Evolutionary conservation across 2,888 invertebrate species (phyloP), one percentile per base, ranked within the genome.

Genomic region (Athalia rosae): DNA sequence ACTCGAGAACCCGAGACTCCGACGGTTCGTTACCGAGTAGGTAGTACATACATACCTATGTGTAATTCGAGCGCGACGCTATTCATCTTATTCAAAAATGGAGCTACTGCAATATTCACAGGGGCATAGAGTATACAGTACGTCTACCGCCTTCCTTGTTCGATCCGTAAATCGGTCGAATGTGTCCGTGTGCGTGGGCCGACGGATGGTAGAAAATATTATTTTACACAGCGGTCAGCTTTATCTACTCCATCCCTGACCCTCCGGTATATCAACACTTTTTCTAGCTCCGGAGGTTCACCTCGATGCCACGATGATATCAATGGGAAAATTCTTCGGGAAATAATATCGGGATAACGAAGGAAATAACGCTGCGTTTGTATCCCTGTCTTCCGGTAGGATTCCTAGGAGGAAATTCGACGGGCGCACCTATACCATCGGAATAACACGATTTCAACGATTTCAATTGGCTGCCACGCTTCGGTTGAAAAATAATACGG

Each of bases 11-110:
- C 82, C 82, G 84, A 85, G 85, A 84, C 81, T 81, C 79, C 81
- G 80, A 80, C 80, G 80, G 84, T 82, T 83, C 81, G 80, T 86
- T 85, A 84, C 83, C 83, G 84, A 86, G 84, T 82, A n/a, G n/a
- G n/a, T n/a, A n/a, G n/a, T n/a, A n/a, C n/a, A n/a, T n/a, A n/a
- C n/a, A n/a, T n/a, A n/a, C n/a, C n/a, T n/a, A n/a, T n/a, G 82
- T 82, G 86, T 85, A 85, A 86, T 83, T 86, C 81, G 84, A 86
- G 85, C 81, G 77, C 61, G 77, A 77, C 61, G 61, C 73, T 61
- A 74, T 74, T 61, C 74, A 74, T 74, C 74, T 74, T 74, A 74
- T 48, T 74, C 74, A 74, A 74, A 74, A 74, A 74, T 48, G 74
- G 74, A 74, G 74, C 74, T 45, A 61, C 74, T 74, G 59, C 48